These are phyloP conservation scores for Mastacembelus armatus DNA, from an alignment of 2,797 vertebrate species.

Conservation along the genomic window DNA sequence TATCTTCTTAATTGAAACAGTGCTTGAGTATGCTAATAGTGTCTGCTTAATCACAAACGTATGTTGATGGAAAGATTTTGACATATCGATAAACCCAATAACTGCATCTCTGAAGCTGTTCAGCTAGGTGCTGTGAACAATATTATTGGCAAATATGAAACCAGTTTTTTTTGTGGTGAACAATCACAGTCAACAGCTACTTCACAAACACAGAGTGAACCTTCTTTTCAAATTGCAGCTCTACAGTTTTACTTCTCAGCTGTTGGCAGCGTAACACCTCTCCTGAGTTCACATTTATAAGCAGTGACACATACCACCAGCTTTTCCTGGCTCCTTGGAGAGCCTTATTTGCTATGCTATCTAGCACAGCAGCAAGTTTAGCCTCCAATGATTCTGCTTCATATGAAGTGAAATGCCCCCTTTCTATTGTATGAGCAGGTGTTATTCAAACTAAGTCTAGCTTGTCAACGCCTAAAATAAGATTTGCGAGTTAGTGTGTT, in stretches of 20 bases:
- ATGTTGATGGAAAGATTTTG: constrained; percentile 68
- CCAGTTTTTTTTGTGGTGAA: constrained; percentile 52
- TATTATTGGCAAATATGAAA: constrained; percentile 60
- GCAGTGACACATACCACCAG: constrained; percentile 70
- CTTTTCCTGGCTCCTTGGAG: constrained; percentile 71
- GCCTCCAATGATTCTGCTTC: constrained; percentile 51
- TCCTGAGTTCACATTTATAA: constrained; percentile 65
- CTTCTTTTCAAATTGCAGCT: constrained; percentile 67
- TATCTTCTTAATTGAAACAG: constrained; percentile 75
- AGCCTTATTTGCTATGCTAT: constrained; percentile 71
- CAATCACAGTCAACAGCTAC: constrained; percentile 71
- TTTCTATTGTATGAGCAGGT: constrained; percentile 59
- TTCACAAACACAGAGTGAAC: constrained; percentile 58
- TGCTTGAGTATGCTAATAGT: constrained; percentile 74
- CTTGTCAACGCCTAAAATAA: constrained; percentile 56
- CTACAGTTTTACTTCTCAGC: constrained; percentile 52
- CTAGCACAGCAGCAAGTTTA: constrained; percentile 65
- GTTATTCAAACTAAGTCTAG: constrained; percentile 48
- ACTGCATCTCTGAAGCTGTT: constrained; percentile 44
- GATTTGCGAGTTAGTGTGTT: constrained; percentile 41
- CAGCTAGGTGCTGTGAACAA: constrained; percentile 47
- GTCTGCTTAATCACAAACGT: constrained; percentile 65
- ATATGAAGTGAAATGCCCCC: constrained; percentile 43
- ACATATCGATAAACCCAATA: constrained; percentile 50
- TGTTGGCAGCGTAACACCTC: constrained; percentile 60